Base-by-base conservation (phyloP, 2,113 vertebrate species). In the Sakesphorus luctuosus region DNA sequence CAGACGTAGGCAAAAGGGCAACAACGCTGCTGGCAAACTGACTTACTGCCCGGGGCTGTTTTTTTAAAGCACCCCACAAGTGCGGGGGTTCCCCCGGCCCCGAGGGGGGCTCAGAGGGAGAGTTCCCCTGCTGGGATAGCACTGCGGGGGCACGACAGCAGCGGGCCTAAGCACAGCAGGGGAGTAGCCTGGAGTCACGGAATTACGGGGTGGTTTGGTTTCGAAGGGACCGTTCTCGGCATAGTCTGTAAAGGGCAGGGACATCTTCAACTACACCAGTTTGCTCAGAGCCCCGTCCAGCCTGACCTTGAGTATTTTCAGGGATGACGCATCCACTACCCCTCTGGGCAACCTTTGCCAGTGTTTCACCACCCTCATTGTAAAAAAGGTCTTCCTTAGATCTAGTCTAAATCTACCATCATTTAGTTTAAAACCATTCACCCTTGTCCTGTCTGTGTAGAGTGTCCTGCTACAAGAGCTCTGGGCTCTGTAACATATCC, bases 11-110 rank as follows among this genome's bases (percentile, higher is more conserved):
- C 13, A 13, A 31, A 19, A 53, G 35, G 74, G 63, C 53, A 11
- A 1, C 18, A 13, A 1, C 5, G 4, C 0, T 18, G 38, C 5
- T n/a, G 4, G 2, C 18, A 9, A 9, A 5, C 2, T 2, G 26
- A 8, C 24, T 33, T 13, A 3, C 1, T 3, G 61, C 7, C 20
- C 10, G 47, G 10, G 58, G 28, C 3, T 49, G 66, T 4, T 1
- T 21, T 47, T 53, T 19, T 24, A 20, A n/a, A 55, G 49, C 46
- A 14, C 4, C 55, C 23, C 33, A 3, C 11, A 11, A 5, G 5
- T 66, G 2, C 18, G 36, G 16, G 11, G n/a, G 14, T 13, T 38
- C 40, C 13, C 40, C 40, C 40, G 40, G 40, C 40, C 40, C 40
- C 40, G 14, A 43, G 40, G 40, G 13, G 40, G 40, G 40, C 40